Evolutionary conservation across 2,888 invertebrate genomes (phyloP).

Genomic region (Tachina fera): DNA sequence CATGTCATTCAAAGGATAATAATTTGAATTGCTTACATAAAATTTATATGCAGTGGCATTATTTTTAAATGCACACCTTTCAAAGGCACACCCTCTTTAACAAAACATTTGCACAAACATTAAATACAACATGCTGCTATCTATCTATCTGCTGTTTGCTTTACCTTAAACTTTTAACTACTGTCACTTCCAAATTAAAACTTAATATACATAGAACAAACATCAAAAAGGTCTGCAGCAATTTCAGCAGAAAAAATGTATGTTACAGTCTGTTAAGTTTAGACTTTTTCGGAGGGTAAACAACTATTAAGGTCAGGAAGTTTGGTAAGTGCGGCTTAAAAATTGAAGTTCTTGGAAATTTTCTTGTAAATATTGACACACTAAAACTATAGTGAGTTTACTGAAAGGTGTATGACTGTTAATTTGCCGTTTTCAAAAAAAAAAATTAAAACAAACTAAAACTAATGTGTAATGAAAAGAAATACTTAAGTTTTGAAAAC

Average conservation of each 20-base stretch:
- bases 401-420: constrained; percentile 32
- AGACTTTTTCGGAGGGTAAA: constrained; percentile 42
- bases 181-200: constrained; percentile 22
- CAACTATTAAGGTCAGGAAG: constrained; percentile 23
- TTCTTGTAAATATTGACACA: constrained; percentile 22
- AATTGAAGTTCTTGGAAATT: constrained; percentile 51
- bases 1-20: too few relatives aligned
- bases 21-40: too few relatives aligned
- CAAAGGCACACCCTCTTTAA: neutral
- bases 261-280: constrained; percentile 66
- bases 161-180: constrained; percentile 29
- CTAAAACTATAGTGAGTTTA: neutral
- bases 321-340: constrained; percentile 25
- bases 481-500: neutral
- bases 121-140: constrained; percentile 22
- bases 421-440: constrained; percentile 6
- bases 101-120: neutral
- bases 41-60: neutral
- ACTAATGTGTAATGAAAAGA: neutral
- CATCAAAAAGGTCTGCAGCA: neutral
- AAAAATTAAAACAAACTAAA: neutral
- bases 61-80: neutral
- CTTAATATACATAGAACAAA: neutral
- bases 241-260: constrained; percentile 41
- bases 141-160: constrained; percentile 25